Conservation (phyloP, 1,140 invertebrate genomes). For the Cecropterus lyciades region DNA sequence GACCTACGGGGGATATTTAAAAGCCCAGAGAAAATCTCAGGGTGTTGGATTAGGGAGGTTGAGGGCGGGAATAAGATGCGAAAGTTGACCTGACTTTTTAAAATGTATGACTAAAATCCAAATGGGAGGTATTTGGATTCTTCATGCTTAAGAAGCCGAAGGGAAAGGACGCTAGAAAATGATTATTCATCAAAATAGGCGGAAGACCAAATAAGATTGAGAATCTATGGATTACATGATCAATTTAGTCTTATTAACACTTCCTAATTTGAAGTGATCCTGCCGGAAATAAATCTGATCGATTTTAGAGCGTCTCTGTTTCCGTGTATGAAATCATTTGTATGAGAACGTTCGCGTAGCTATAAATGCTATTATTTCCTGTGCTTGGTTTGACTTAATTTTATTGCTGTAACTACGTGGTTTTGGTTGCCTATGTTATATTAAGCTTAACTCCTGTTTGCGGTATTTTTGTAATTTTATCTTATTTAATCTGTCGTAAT, state of each 20-base stretch:
- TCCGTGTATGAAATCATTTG: slow-evolving; percentile 77
- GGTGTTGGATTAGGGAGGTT: no score
- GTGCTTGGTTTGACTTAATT: slow-evolving; percentile 49
- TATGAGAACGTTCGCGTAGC: slow-evolving; percentile 52
- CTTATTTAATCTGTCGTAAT: background rate
- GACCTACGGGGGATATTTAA: no score
- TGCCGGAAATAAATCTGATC: slow-evolving; percentile 73
- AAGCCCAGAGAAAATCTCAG: no score
- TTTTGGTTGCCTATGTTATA: slow-evolving; percentile 14
- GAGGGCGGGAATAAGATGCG: no score
- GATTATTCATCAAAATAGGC: no score
- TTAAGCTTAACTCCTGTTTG: slow-evolving; percentile 15
- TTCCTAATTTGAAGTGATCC: slow-evolving; percentile 70
- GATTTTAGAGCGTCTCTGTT: slow-evolving; percentile 53
- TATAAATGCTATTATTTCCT: slow-evolving; percentile 48
- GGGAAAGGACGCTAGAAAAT: no score
- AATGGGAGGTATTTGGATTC: no score
- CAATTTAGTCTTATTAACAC: slow-evolving; percentile 56
- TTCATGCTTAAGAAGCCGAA: no score
- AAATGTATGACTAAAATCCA: no score
- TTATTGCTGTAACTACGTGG: slow-evolving; percentile 41
- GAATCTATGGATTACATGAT: slow-evolving; percentile 53
- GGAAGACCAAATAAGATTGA: no score
- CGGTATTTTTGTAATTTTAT: slow-evolving; percentile 2
- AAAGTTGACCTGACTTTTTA: no score